Evolutionary conservation across 2,888 invertebrate species (phyloP).

Genomic region (Eupithecia subumbrata): DNA sequence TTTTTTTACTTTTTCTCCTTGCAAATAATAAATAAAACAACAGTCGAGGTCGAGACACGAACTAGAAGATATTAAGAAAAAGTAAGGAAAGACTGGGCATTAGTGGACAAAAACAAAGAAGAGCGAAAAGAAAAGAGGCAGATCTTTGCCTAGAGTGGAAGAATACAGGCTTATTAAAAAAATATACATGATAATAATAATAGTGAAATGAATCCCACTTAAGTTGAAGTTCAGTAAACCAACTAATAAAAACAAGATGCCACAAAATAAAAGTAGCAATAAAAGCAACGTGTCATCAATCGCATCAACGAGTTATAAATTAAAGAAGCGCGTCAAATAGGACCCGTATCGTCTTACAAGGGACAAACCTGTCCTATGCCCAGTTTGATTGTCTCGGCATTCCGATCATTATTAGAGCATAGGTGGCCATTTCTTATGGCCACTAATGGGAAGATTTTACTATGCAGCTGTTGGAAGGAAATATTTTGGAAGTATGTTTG

Average conservation of each 20-base stretch:
- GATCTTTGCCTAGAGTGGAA: too few species aligned
- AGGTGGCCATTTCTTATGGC: background rate
- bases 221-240: background rate
- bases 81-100: too few species aligned
- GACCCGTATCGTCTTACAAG: slow-evolving; percentile 64
- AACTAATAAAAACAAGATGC: too few species aligned
- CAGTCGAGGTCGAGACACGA: background rate
- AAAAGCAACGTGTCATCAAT: slow-evolving; percentile 75
- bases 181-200: too few species aligned
- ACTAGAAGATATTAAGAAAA: background rate
- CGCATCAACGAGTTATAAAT: slow-evolving; percentile 73
- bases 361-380: slow-evolving; percentile 55
- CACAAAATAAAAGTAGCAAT: slow-evolving; percentile 58
- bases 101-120: too few species aligned
- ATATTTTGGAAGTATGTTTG: background rate
- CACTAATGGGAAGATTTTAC: slow-evolving; percentile 7
- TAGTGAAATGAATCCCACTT: background rate
- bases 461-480: background rate
- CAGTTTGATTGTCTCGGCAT: slow-evolving; percentile 44
- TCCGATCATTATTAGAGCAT: slow-evolving; percentile 26
- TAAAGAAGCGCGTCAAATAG: slow-evolving; percentile 62
- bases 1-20: too few species aligned
- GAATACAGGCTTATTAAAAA: too few species aligned
- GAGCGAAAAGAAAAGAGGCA: too few species aligned
- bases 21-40: background rate